phyloP scores from a whole-genome alignment of 2,113 vertebrate genomes.

The Eira barbara region DNA sequence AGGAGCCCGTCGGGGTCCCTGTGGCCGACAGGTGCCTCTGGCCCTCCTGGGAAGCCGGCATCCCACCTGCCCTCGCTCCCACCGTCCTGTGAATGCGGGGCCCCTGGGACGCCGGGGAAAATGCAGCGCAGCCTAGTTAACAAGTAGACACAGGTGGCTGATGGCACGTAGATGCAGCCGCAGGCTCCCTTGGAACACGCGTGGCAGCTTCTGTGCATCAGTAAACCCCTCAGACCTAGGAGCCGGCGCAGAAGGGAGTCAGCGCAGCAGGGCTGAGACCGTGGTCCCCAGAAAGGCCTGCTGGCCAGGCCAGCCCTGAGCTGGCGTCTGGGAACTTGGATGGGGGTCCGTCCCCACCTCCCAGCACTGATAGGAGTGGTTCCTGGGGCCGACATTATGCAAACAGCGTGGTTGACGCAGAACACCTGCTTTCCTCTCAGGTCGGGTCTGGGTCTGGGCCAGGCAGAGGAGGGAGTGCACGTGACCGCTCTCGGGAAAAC shows the following conservation, averaged over 20 bases:
- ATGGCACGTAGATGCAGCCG: neutral
- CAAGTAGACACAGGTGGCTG: neutral
- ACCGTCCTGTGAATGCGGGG: neutral
- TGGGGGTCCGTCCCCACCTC: neutral
- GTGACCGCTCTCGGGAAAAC: neutral
- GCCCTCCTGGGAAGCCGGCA: neutral
- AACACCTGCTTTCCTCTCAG: neutral
- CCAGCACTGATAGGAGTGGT: neutral
- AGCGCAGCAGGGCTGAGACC: neutral
- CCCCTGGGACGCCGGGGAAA: neutral
- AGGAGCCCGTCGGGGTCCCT: neutral
- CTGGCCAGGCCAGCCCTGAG: neutral
- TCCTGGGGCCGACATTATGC: neutral
- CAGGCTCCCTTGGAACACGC: accelerated
- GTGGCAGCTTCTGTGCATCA: neutral
- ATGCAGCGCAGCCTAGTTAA: neutral
- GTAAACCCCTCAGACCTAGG: neutral
- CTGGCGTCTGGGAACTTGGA: neutral
- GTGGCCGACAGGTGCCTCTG: neutral
- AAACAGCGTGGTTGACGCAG: accelerated
- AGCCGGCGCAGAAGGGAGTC: neutral
- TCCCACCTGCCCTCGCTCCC: neutral
- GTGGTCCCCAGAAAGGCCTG: neutral
- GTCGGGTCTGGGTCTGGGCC: accelerated
- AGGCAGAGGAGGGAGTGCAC: neutral